Conservation (phyloP, 2,113 vertebrate species). For the Melanerpes formicivorus region DNA sequence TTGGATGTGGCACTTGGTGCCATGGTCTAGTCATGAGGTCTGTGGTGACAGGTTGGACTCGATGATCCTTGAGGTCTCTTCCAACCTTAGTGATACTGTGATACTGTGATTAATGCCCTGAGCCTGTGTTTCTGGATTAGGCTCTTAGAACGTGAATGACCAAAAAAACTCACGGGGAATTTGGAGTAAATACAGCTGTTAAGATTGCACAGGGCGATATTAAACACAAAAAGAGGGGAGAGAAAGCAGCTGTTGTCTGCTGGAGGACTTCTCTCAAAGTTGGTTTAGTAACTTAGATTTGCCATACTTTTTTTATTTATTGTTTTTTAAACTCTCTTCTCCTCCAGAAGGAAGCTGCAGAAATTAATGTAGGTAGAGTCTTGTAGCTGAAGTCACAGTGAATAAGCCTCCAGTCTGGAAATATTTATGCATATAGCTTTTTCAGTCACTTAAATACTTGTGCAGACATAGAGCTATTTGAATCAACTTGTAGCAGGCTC, state of each 20-base stretch:
- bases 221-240: not conserved
- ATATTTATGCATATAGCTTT: not conserved
- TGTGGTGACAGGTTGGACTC: too few relatives aligned
- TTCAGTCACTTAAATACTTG: not conserved
- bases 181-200: conserved; percentile 24
- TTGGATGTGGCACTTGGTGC: too few relatives aligned
- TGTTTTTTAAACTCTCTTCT: not conserved
- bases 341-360: not conserved
- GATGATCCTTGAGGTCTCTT: too few relatives aligned
- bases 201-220: not conserved
- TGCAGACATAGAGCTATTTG: not conserved
- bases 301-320: not conserved
- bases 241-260: conserved; percentile 9
- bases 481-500: not conserved
- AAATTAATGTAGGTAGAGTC: not conserved
- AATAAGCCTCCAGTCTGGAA: not conserved
- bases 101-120: not conserved
- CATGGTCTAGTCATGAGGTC: too few relatives aligned
- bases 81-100: too few relatives aligned
- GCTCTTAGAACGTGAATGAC: not conserved
- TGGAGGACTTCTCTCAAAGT: not conserved
- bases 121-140: not conserved
- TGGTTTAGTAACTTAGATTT: not conserved
- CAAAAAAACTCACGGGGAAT: not conserved
- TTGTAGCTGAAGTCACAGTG: not conserved